A percentile compares a stretch with the other conserved stretches of the same genome.
phyloP scores from a whole-genome alignment of 2,797 vertebrate genomes.

The Podarcis lilfordi region DNA sequence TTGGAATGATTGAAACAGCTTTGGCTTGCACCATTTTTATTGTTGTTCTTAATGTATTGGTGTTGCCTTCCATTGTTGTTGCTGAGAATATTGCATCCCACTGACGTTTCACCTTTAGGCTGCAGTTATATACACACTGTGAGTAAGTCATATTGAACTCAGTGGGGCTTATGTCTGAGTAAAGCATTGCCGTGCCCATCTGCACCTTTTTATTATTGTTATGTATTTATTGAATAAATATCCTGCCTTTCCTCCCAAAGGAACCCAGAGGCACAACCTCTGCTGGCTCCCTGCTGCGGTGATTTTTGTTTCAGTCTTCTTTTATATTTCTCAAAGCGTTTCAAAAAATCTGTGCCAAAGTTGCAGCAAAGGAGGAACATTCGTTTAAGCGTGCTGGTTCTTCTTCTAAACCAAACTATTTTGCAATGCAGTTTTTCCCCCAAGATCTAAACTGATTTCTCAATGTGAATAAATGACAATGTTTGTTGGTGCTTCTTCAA shows the following conservation, averaged over 20 bases:
- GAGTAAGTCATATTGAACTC: background rate
- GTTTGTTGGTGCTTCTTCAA: background rate
- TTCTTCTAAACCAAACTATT: background rate
- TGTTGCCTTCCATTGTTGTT: background rate
- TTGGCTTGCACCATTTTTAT: background rate
- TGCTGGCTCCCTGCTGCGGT: background rate
- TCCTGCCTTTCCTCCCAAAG: background rate
- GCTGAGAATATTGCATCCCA: background rate
- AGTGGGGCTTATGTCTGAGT: background rate
- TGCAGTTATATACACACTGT: background rate
- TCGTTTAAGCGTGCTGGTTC: background rate
- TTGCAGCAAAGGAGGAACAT: background rate
- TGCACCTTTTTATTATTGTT: background rate
- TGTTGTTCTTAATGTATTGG: background rate
- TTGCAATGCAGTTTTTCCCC: background rate
- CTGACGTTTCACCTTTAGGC: background rate
- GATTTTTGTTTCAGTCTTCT: background rate
- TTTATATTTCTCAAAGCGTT: background rate
- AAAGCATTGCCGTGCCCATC: background rate
- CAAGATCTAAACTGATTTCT: slow-evolving; percentile 3
- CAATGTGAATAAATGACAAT: background rate
- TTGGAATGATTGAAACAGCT: no score
- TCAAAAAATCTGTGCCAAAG: background rate
- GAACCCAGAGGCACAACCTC: background rate
- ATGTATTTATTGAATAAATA: no score